A percentile compares a stretch with the other conserved stretches of the same genome.
phyloP scores from a whole-genome alignment of 1,140 invertebrate species.

The Pinna nobilis region DNA sequence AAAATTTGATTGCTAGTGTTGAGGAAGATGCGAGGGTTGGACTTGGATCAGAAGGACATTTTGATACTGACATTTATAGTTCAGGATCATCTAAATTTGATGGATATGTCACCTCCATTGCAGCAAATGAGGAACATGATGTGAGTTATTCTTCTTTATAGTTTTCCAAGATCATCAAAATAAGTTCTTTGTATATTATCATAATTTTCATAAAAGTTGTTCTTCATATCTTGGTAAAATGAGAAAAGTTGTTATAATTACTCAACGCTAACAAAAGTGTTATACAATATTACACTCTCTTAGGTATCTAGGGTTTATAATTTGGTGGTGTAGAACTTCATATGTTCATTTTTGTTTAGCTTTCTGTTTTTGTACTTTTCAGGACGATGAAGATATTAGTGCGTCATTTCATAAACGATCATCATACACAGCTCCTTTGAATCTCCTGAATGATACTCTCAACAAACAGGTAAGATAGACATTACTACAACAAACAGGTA shows the following conservation, averaged over 20 bases:
- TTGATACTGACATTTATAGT: slow-evolving; percentile 96
- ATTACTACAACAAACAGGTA: too few species aligned
- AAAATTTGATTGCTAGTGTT: slow-evolving; percentile 62
- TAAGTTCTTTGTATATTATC: too few species aligned
- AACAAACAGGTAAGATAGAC: slow-evolving; percentile 78
- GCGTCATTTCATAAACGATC: slow-evolving; percentile 78
- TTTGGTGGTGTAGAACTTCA: too few species aligned
- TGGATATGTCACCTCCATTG: slow-evolving; percentile 96
- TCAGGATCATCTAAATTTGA: slow-evolving; percentile 86
- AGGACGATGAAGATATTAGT: slow-evolving; percentile 90
- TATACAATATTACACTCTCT: too few species aligned
- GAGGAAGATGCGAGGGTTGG: slow-evolving; percentile 85
- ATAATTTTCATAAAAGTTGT: too few species aligned
- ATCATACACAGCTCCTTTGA: slow-evolving; percentile 90
- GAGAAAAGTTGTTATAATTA: too few species aligned
- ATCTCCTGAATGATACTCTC: slow-evolving; percentile 91
- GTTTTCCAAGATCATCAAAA: neutral
- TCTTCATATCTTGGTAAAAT: too few species aligned
- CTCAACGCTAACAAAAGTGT: too few species aligned
- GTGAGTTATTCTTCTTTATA: slow-evolving; percentile 75
- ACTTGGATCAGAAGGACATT: slow-evolving; percentile 88
- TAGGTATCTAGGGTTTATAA: too few species aligned
- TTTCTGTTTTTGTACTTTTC: slow-evolving; percentile 56
- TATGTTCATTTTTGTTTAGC: too few species aligned
- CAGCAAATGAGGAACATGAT: slow-evolving; percentile 92